These are phyloP conservation scores for Tetragonula clypearis DNA, from an alignment of 1,140 invertebrate genomes.

Conservation along the genomic window DNA sequence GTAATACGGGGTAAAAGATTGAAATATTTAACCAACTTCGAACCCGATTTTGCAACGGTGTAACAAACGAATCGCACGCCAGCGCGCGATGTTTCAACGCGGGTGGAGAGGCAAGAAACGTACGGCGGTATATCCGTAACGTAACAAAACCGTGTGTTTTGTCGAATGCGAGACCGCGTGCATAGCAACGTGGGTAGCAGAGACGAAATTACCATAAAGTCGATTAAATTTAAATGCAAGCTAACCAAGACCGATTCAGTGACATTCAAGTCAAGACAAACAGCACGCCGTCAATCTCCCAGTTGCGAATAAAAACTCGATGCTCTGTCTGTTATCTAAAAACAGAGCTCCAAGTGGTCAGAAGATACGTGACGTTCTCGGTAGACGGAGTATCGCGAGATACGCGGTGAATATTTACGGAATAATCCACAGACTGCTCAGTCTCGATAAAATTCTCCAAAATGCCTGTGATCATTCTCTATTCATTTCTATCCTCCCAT, in stretches of 20 bases:
- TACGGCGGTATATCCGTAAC: not conserved
- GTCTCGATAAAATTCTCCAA: too few species aligned
- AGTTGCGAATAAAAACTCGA: slow-evolving; percentile 9
- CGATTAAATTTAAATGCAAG: slow-evolving; percentile 30
- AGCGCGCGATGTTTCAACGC: not conserved
- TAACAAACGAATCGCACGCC: not conserved
- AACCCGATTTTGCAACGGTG: not conserved
- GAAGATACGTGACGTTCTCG: not conserved
- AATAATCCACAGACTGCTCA: too few species aligned
- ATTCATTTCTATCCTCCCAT: too few species aligned
- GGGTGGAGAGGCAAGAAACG: not conserved
- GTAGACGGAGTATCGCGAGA: not conserved
- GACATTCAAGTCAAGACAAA: not conserved
- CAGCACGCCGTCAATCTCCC: not conserved
- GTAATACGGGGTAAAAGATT: not conserved
- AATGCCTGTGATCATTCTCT: too few species aligned
- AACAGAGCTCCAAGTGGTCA: not conserved
- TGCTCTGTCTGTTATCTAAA: slow-evolving; percentile 3
- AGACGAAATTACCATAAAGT: slow-evolving; percentile 27
- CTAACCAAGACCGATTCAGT: not conserved
- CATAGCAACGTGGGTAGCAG: not conserved
- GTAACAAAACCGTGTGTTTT: slow-evolving; percentile 9
- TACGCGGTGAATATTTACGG: not conserved
- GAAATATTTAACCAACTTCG: not conserved
- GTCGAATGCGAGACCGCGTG: not conserved